A percentile compares a stretch with the other conserved stretches of the same genome.
Conservation (phyloP, 2,888 invertebrate species). For the Napeogenes sylphis region DNA sequence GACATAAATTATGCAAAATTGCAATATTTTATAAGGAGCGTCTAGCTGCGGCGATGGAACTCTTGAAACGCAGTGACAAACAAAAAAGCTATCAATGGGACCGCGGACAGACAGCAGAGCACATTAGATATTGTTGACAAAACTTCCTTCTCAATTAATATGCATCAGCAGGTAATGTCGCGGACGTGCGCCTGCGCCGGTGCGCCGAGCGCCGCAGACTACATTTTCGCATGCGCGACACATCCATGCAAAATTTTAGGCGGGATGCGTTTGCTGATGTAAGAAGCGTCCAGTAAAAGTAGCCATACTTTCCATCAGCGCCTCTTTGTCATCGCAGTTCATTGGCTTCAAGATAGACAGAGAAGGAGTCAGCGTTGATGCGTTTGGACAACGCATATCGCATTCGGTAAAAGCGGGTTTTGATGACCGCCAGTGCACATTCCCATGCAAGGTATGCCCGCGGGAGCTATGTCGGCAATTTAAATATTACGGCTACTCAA, state of each 20-base stretch:
- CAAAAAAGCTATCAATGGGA: conserved; percentile 69
- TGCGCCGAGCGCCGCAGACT: conserved; percentile 43
- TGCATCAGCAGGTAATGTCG: conserved; percentile 73
- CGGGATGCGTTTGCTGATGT: conserved; percentile 72
- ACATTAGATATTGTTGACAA: conserved; percentile 78
- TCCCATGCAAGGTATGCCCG: conserved; percentile 75
- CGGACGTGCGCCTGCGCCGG: conserved; percentile 64
- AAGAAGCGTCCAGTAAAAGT: conserved; percentile 62
- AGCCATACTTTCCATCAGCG: conserved; percentile 58
- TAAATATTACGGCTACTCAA: conserved; percentile 76
- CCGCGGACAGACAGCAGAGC: conserved; percentile 64
- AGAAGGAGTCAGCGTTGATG: conserved; percentile 54
- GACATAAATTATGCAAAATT: conserved; percentile 66
- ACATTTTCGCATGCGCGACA: conserved; percentile 70
- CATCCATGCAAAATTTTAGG: conserved; percentile 77
- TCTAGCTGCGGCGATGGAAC: conserved; percentile 52
- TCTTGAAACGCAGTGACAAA: conserved; percentile 51
- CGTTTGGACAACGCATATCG: conserved; percentile 65
- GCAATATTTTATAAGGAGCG: conserved; percentile 63
- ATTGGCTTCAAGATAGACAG: conserved; percentile 58
- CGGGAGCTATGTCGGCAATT: conserved; percentile 75
- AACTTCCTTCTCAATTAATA: conserved; percentile 76
- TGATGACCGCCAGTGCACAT: conserved; percentile 69
- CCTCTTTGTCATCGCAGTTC: conserved; percentile 57
- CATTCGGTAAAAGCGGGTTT: conserved; percentile 74